These are phyloP conservation scores for Lagocephalus sceleratus DNA, from an alignment of 2,797 vertebrate species.

Conservation along the genomic window DNA sequence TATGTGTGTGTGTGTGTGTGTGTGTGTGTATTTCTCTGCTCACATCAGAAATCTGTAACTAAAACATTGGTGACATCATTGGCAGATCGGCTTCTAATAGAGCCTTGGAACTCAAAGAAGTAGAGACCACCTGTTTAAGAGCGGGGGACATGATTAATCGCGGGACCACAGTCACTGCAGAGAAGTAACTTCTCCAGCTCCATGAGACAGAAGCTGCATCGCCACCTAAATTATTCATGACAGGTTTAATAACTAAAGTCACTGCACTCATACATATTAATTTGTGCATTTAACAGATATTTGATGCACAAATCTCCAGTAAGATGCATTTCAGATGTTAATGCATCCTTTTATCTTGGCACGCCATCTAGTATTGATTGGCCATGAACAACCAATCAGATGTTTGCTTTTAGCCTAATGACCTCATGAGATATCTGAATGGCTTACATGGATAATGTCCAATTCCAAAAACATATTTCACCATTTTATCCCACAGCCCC, in stretches of 20 bases:
- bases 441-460: no score
- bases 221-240: constrained; percentile 4
- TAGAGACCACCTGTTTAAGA: no score
- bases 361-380: background rate
- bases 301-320: constrained; percentile 3
- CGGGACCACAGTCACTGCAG: background rate
- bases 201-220: constrained; percentile 13
- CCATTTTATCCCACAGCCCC: no score
- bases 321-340: constrained; percentile 13
- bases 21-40: no score
- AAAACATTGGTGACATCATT: no score
- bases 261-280: background rate
- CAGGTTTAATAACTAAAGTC: background rate
- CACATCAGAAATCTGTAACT: no score
- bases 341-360: constrained; percentile 8
- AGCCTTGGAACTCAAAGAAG: no score
- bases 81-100: constrained; percentile 20
- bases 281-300: background rate
- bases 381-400: constrained; percentile 3
- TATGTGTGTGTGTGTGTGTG: no score
- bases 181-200: no score
- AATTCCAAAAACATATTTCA: no score
- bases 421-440: background rate
- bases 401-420: constrained; percentile 13
- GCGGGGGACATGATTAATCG: no score